These are phyloP conservation scores for Zaprionus vittiger DNA, from an alignment of 1,140 invertebrate genomes.

Conservation along the genomic window DNA sequence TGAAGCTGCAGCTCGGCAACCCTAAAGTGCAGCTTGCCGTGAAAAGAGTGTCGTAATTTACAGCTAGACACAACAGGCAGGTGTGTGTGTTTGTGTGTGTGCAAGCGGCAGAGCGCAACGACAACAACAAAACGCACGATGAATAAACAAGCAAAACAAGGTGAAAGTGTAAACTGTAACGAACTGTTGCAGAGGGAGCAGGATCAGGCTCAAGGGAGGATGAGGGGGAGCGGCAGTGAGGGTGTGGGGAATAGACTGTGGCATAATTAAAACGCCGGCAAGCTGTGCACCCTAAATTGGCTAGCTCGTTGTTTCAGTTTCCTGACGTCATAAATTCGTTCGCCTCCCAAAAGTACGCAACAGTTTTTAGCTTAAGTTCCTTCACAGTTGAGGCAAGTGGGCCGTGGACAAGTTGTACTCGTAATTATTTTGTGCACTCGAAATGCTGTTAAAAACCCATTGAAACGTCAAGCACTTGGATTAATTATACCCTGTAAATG, in stretches of 20 bases:
- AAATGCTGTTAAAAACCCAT: constrained; percentile 44
- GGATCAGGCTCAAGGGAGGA: not conserved
- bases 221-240: not conserved
- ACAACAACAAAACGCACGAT: constrained; percentile 17
- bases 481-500: constrained; percentile 8
- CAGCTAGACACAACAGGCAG: constrained; percentile 41
- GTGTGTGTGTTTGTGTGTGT: constrained; percentile 2
- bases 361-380: constrained; percentile 18
- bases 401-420: constrained; percentile 37
- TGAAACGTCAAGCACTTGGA: constrained; percentile 34
- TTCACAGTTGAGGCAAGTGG: constrained; percentile 55
- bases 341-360: constrained; percentile 50
- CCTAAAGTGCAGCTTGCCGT: constrained; percentile 76
- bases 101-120: constrained; percentile 47
- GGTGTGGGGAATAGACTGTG: constrained; percentile 34
- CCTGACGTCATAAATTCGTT: constrained; percentile 43
- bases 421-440: constrained; percentile 64
- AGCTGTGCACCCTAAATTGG: constrained; percentile 51
- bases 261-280: constrained; percentile 71
- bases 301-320: constrained; percentile 27
- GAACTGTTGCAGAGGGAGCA: constrained; percentile 12
- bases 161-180: constrained; percentile 12
- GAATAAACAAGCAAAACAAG: constrained; percentile 36
- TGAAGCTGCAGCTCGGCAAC: constrained; percentile 26
- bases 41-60: constrained; percentile 79